Evolutionary conservation across 2,888 invertebrate genomes (phyloP), one percentile per base, ranked within the genome.

Genomic region (Orthonychiurus folsomi): DNA sequence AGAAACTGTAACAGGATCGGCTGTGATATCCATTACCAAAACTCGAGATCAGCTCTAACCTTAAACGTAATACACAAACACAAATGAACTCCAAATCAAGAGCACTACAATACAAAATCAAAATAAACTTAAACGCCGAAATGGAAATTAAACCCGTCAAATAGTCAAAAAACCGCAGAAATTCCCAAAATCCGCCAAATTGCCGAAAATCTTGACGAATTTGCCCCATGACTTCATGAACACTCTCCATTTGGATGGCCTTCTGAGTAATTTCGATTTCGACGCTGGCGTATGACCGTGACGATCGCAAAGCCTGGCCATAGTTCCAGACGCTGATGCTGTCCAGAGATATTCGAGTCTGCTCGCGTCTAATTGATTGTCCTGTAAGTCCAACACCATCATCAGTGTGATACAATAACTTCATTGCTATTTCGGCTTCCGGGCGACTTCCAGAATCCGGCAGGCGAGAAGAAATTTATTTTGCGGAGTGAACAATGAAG

Each of bases 241-340:
- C 82, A 0, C 85, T 88, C 62, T 93, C 87, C 26, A 83, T 81
- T 0, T 93, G 81, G 79, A 93, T 83, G 0, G 93, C 86, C 79
- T 93, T 93, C 74, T 89, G 89, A 0, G 85, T 80, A 0, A 92
- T 84, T 75, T 93, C 93, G 0, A 85, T 80, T 77, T 74, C 94
- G 93, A 74, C 89, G 88, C 71, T 90, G 89, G 0, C 89, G 83
- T 50, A 93, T 90, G 0, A 89, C 86, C 0, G 92, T 91, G 9
- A 62, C 60, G 56, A n/a, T n/a, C n/a, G n/a, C n/a, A n/a, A 67
- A 70, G 5, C 72, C 72, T 0, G 90, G 90, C 89, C 89, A 89
- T 0, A 92, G 76, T 75, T 89, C 85, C 15, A 92, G 74, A 50
- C 79, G 81, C n/a, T n/a, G n/a, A n/a, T n/a, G n/a, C n/a, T n/a